Percentiles rank a stretch among this genome's conserved stretches.
These are phyloP conservation scores for Neodon shergylaensis DNA, from an alignment of 2,113 vertebrate species.

Conservation along the genomic window DNA sequence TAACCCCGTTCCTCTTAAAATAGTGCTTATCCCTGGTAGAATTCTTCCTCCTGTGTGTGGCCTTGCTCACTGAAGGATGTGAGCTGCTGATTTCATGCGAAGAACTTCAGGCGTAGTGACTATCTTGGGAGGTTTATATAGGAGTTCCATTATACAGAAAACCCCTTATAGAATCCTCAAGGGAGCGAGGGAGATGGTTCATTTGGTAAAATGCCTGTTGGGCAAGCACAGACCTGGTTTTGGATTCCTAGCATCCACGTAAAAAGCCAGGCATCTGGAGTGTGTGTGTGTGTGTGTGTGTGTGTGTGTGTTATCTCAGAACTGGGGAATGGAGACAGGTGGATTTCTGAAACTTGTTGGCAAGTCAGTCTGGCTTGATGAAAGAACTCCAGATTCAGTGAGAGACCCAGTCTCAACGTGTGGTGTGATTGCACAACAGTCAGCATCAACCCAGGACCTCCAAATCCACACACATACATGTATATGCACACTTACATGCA, in stretches of 20 bases:
- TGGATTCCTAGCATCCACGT: neutral
- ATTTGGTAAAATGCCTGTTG: neutral
- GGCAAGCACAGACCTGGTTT: neutral
- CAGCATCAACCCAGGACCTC: neutral
- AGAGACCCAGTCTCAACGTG: neutral
- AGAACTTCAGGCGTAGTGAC: neutral
- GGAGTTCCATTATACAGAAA: neutral
- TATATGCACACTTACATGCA: too few species aligned
- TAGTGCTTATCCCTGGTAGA: constrained; percentile 19
- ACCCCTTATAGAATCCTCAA: neutral
- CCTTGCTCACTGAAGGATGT: neutral
- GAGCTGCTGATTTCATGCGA: constrained; percentile 19
- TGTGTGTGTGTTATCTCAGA: neutral
- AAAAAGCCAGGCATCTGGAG: neutral
- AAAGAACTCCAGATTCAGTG: neutral
- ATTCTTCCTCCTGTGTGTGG: neutral
- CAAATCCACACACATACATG: neutral
- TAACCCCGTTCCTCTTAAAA: constrained; percentile 39
- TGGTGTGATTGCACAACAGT: too few species aligned
- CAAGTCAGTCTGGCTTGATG: neutral
- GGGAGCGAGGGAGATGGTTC: neutral
- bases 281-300: neutral
- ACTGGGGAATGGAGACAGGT: neutral
- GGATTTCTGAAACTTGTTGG: neutral
- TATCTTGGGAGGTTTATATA: neutral